Conservation (phyloP, 2,113 vertebrate genomes). For the Holacanthus passer region DNA sequence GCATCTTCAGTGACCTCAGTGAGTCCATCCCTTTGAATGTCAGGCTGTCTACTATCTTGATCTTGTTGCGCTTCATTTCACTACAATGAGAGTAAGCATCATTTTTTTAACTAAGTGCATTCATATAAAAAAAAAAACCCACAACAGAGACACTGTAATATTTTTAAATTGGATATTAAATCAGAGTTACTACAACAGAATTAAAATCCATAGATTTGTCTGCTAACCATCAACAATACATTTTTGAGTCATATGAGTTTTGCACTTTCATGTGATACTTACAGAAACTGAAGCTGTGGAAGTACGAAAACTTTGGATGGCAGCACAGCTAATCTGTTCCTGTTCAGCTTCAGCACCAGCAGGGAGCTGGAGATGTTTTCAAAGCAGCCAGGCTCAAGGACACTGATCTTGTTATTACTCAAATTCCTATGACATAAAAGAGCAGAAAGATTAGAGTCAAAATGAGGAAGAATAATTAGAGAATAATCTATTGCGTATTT, state of each 20-base stretch:
- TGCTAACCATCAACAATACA: neutral
- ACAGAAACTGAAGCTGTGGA: constrained; percentile 94
- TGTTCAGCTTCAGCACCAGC: constrained; percentile 94
- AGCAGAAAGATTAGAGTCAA: constrained; percentile 46
- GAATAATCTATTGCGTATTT: neutral
- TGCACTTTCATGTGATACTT: constrained; percentile 76
- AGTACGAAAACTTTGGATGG: constrained; percentile 94
- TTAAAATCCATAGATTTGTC: neutral
- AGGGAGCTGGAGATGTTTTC: constrained; percentile 95
- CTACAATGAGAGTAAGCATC: constrained; percentile 75
- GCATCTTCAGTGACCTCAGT: constrained; percentile 94
- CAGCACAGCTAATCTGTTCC: constrained; percentile 91
- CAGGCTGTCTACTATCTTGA: constrained; percentile 94
- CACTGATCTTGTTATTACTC: constrained; percentile 95
- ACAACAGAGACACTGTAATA: neutral
- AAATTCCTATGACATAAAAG: constrained; percentile 87
- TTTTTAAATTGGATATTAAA: neutral
- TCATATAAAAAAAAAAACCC: neutral
- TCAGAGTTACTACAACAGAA: neutral
- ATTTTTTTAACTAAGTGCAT: neutral
- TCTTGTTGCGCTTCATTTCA: constrained; percentile 96
- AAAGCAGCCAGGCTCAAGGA: constrained; percentile 94
- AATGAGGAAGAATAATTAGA: neutral
- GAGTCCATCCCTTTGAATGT: constrained; percentile 97
- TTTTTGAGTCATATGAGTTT: neutral